Evolutionary conservation across 2,797 vertebrate genomes (phyloP).

Genomic region (Hirundo rustica): DNA sequence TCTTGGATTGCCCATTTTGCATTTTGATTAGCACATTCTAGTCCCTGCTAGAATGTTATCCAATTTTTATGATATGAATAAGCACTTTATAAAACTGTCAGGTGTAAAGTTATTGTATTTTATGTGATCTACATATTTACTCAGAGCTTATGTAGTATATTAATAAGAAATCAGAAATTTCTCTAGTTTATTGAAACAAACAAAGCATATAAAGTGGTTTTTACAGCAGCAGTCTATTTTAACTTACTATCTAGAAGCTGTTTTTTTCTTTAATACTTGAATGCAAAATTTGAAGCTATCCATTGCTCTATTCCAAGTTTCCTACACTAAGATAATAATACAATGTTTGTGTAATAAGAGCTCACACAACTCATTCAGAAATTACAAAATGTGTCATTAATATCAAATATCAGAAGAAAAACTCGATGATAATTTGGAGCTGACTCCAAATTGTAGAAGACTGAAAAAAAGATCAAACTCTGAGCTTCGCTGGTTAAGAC

Average conservation of each 20-base stretch:
- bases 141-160: neutral
- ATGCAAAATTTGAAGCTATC: neutral
- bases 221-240: neutral
- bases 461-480: neutral
- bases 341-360: neutral
- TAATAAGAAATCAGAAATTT: neutral
- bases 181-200: neutral
- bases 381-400: neutral
- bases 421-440: neutral
- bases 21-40: neutral
- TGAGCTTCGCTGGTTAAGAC: neutral
- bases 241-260: neutral
- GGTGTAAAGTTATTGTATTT: neutral
- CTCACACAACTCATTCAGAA: neutral
- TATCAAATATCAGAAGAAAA: neutral
- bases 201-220: neutral
- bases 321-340: neutral
- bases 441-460: neutral
- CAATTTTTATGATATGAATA: neutral
- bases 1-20: neutral
- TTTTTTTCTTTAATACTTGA: neutral
- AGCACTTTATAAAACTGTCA: neutral
- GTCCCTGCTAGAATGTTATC: neutral
- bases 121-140: neutral
- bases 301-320: neutral